Base-by-base conservation (phyloP, 2,797 vertebrate genomes). In the Alfaro cultratus region DNA sequence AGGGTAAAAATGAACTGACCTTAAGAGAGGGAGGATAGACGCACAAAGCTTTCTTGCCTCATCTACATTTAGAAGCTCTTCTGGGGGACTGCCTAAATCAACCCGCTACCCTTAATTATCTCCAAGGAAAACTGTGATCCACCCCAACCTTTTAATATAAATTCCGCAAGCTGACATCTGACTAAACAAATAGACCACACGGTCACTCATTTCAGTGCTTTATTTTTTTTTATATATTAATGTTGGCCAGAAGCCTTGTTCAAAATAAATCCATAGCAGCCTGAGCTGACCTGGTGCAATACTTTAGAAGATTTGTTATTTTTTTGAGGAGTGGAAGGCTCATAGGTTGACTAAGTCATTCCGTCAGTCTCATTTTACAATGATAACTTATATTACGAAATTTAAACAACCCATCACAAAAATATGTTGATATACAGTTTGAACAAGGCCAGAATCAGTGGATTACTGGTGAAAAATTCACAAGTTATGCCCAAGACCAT, bases 51-150 rank as follows among this genome's bases (percentile, higher is more conserved):
- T n/a, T 73, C 45, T n/a, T 39, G 29, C 26, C 34, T 41, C 67
- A 21, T 74, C 45, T 64, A 21, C 21, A 34, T 39, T 74, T 79
- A 36, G 31, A 60, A 39, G 26, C 15, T 21, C 26, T 47, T 73
- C 70, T 60, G 57, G 43, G 45, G 43, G 47, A 70, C 49, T 34
- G 64, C 47, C 67, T 55, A 41, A 78, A 46, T 73, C 70, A 45
- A 60, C 51, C 51, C 45, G 41, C 55, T 70, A 77, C 75, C 75
- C 76, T 77, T 67, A 76, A 47, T 64, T 76, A 76, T 64, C 57
- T 77, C 34, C 76, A 77, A 53, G 31, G 26, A 67, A 76, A 64
- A 51, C 51, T 51, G 34, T 70, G 76, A 70, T 68, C 68, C 68
- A 29, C 76, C 34, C 29, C 49, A 78, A 55, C 76, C 39, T 29